Evolutionary conservation across 2,113 vertebrate species (phyloP), one percentile per base, ranked within the genome.

Genomic region (Salvelinus fontinalis): DNA sequence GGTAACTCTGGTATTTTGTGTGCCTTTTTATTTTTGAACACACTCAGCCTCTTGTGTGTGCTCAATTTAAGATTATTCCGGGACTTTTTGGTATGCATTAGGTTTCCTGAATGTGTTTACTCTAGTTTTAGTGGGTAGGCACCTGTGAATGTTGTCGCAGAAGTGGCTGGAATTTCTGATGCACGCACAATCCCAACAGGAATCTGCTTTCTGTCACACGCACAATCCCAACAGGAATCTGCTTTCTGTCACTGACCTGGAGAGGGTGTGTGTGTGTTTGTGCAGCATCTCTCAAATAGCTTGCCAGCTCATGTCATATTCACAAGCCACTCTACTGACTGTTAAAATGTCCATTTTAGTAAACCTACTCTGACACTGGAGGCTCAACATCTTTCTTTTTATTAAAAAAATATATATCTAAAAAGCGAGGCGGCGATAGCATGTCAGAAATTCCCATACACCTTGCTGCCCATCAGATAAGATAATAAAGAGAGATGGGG

Each of bases 361-460:
- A 11, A 31, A 51, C 54, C 1, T 70, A n/a, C 51, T 59, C 29
- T 54, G 34, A 34, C 34, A 34, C 34, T 34, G 34, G 34, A 8
- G 34, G 6, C 34, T 34, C 34, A 34, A 34, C 34, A 34, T 34
- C 6, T 34, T 1, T 34, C 34, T 29, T 29, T 29, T 27, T 27
- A 34, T 34, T 1, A 0, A 6, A 6, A 34, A 34, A 6, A 34
- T 34, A 34, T 34, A 34, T 34, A 34, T 34, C 1, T 34, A 6
- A 34, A 31, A 34, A 34, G 31, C 5, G 44, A 60, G 67, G 78
- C 78, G 84, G 91, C 82, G 69, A 66, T 57, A 81, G 86, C 90
- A 89, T 27, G 88, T 83, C n/a, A 87, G 88, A 89, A 91, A 92
- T 91, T 89, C 80, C 62, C 11, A 7, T 48, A 75, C 88, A 91